Base-by-base conservation (phyloP, 2,113 vertebrate species). In the Vireo altiloquus region DNA sequence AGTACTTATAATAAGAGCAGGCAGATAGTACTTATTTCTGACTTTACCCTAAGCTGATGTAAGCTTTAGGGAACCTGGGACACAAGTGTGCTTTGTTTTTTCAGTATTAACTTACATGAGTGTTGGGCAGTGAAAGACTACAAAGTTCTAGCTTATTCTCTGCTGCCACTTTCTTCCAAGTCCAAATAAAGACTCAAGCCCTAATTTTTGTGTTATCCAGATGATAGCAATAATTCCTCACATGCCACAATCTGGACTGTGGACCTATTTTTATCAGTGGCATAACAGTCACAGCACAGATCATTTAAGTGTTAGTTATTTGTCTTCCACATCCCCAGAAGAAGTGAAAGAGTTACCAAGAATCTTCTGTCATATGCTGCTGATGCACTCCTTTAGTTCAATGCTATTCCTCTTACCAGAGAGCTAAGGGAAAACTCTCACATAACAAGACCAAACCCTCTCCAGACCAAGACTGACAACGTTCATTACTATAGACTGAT, bases 261-360 rank as follows among this genome's bases (percentile, higher is more conserved):
- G 64, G 44, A 89, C 53, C 72, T 92, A 84, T 94, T 95, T 96
- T 96, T 97, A 68, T 69, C 82, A 65, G 68, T 44, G 69, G 50
- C 53, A 11, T 82, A 92, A 87, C 46, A 74, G 63, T 30, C 86
- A 75, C 66, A 75, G 70, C 76, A 91, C 10, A 70, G 69, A 53
- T 42, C 42, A 50, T 46, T 72, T 37, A 79, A 54, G n/a, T 68
- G 80, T 70, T 95, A 66, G 39, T 77, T 88, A 27, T n/a, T 78
- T 87, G 24, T 81, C 71, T 60, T 44, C 49, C 42, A 53, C 18
- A 74, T 10, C 9, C 28, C 6, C n/a, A 35, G 21, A 85, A 75
- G 59, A 82, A 79, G 13, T 11, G n/a, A 57, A 90, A 87, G 63
- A 20, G 59, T 69, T 83, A 82, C 4, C 6, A 17, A 0, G 3